Percentiles rank a stretch among this genome's conserved stretches.
These are phyloP conservation scores for Gasteruption jaculator DNA, from an alignment of 2,888 invertebrate genomes.

Conservation along the genomic window DNA sequence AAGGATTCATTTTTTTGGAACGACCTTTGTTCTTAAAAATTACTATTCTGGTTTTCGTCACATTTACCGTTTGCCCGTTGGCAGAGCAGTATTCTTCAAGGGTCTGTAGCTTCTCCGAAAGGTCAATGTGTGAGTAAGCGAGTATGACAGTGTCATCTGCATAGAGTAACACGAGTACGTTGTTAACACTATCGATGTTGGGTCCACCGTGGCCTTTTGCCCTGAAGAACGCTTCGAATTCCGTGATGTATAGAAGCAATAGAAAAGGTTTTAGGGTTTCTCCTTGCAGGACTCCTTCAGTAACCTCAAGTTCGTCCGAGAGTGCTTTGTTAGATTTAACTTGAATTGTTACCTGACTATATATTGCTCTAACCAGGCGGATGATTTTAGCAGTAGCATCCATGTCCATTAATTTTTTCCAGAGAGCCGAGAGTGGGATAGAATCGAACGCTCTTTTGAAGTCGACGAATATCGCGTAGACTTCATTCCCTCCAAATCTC, in stretches of 20 bases:
- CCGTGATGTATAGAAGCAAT: conserved; percentile 16
- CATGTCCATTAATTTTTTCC: conserved; percentile 17
- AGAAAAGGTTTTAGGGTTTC: conserved; percentile 14
- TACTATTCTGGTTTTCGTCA: conserved; percentile 27
- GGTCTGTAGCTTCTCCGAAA: conserved; percentile 17
- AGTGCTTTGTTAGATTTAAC: conserved; percentile 2
- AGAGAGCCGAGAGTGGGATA: conserved; percentile 16
- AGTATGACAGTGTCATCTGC: conserved; percentile 24
- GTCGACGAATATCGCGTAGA: conserved; percentile 22
- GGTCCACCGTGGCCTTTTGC: conserved; percentile 14
- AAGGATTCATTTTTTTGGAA: not conserved
- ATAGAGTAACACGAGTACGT: conserved; percentile 18
- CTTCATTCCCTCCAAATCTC: too few relatives aligned
- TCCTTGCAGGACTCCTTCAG: conserved; percentile 21
- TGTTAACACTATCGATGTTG: conserved; percentile 10
- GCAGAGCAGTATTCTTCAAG: conserved; percentile 18
- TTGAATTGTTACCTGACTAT: conserved; percentile 5
- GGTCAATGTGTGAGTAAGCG: conserved; percentile 10
- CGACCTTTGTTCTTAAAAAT: conserved; percentile 20
- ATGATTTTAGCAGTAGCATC: conserved; percentile 23
- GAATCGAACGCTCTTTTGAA: too few relatives aligned
- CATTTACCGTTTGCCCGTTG: conserved; percentile 22
- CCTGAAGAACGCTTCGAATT: conserved; percentile 15
- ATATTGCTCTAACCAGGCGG: conserved; percentile 11
- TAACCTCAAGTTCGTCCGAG: conserved; percentile 9